Conservation (phyloP, 2,797 vertebrate genomes). For the Ceryle rudis region DNA sequence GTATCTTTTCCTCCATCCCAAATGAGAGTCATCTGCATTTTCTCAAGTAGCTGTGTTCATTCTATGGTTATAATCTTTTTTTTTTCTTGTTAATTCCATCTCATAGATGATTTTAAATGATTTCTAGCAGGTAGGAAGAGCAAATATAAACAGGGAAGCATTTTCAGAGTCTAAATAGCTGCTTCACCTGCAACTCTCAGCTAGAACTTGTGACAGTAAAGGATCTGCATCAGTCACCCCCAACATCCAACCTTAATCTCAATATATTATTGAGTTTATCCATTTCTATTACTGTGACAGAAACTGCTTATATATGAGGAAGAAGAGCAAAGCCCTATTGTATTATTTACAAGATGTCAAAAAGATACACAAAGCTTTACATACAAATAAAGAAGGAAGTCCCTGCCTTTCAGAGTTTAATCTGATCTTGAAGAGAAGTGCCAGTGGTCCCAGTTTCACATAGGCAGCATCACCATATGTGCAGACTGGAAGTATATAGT, state of each 20-base stretch:
- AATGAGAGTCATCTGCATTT: background rate
- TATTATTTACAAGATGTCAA: slow-evolving; percentile 15
- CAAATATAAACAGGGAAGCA: slow-evolving; percentile 17
- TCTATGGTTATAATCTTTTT: background rate
- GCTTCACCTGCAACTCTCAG: background rate
- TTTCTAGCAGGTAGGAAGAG: background rate
- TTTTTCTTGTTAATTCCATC: background rate
- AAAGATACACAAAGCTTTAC: background rate
- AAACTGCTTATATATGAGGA: slow-evolving; percentile 3
- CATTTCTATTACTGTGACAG: background rate
- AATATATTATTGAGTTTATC: slow-evolving; percentile 23
- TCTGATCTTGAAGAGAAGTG: background rate
- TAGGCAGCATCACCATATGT: background rate
- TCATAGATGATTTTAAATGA: slow-evolving; percentile 6
- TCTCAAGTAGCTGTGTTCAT: background rate
- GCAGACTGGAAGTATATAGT: background rate
- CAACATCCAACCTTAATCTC: slow-evolving; percentile 2
- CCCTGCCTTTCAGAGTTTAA: background rate
- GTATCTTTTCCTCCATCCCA: background rate
- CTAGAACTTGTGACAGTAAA: background rate
- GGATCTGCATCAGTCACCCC: slow-evolving; percentile 5
- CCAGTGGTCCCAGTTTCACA: background rate
- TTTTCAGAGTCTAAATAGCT: slow-evolving; percentile 20
- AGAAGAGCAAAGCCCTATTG: background rate
- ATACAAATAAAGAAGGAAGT: background rate